phyloP scores from a whole-genome alignment of 2,888 invertebrate species.

The Dryomyza anilis region DNA sequence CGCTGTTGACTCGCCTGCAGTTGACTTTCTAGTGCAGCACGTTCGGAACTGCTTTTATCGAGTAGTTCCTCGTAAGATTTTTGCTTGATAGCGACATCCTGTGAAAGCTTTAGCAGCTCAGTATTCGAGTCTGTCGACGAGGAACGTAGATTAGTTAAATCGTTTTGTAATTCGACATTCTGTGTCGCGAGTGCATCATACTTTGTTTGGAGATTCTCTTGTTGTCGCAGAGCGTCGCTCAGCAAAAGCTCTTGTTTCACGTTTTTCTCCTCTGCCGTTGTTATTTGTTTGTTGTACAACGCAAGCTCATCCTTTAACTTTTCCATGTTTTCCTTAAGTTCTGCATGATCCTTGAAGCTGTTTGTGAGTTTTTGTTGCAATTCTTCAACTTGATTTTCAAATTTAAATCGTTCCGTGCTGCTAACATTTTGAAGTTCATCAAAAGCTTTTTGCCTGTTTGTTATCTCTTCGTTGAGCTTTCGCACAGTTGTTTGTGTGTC shows the following conservation, averaged over 20 bases:
- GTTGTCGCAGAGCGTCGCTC: conserved; percentile 67
- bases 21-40: conserved; percentile 43
- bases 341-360: conserved; percentile 52
- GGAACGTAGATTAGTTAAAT: conserved; percentile 67
- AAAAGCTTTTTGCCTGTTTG: conserved; percentile 41
- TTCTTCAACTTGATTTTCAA: conserved; percentile 46
- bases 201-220: conserved; percentile 65
- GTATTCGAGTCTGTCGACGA: conserved; percentile 68
- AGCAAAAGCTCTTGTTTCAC: conserved; percentile 63
- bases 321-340: conserved; percentile 46
- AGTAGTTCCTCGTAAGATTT: conserved; percentile 65
- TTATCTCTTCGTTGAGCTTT: conserved; percentile 52
- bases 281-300: conserved; percentile 44
- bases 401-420: conserved; percentile 39
- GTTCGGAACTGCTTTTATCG: conserved; percentile 59
- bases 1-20: conserved; percentile 46
- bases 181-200: conserved; percentile 65
- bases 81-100: conserved; percentile 66
- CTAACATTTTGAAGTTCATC: conserved; percentile 35
- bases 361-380: conserved; percentile 40
- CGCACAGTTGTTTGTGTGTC: conserved; percentile 39
- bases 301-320: conserved; percentile 60
- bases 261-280: conserved; percentile 57
- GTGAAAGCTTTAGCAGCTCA: conserved; percentile 65
- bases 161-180: conserved; percentile 67